Base-by-base conservation (phyloP, 64 coral and sea anemone species). In the Stichodactyla helianthus region DNA sequence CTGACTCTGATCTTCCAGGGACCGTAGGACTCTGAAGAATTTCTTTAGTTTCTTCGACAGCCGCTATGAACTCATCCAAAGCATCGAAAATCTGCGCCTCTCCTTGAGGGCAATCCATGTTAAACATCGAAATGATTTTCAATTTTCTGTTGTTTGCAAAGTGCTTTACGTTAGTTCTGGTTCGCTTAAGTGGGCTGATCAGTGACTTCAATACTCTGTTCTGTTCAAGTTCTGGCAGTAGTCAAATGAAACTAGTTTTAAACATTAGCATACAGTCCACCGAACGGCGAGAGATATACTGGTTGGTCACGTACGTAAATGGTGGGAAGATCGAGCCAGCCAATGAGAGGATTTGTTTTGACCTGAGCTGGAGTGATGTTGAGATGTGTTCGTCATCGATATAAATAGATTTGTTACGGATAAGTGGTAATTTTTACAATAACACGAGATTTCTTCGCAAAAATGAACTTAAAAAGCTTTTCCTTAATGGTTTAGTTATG, bases 11-110 rank as follows among this genome's bases (percentile, higher is more conserved):
- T 81, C 85, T 79, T 10, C 91, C 91, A 4, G 91, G 90, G 28
- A 92, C 94, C 10, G 85, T 89, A 10, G 94, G 94, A 54, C 91
- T 96, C 50, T 93, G 91, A 10, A 96, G 55, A n/a, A 96, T 89
- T 81, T 96, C 84, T 86, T 96, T 96, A 0, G 94, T 96, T 80
- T 96, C 94, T 85, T 96, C 94, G 20, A 96, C 91, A 67, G 94
- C 94, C 52, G 85, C 91, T 20, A 96, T 96, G 79, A 96, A 96
- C 82, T 93, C 91, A 93, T 96, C 94, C 17, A 96, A 83, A 54
- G 91, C 94, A 87, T 96, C 82, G 65, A 93, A 96, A 51, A 96
- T 89, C 55, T 84, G 83, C 15, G 6, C 83, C 31, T 84, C 83
- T 14, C 55, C 83, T 84, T 84, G 83, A 57, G 83, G 56, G 56